Conservation (phyloP, 2,797 vertebrate species). For the Nyctalus aviator region DNA sequence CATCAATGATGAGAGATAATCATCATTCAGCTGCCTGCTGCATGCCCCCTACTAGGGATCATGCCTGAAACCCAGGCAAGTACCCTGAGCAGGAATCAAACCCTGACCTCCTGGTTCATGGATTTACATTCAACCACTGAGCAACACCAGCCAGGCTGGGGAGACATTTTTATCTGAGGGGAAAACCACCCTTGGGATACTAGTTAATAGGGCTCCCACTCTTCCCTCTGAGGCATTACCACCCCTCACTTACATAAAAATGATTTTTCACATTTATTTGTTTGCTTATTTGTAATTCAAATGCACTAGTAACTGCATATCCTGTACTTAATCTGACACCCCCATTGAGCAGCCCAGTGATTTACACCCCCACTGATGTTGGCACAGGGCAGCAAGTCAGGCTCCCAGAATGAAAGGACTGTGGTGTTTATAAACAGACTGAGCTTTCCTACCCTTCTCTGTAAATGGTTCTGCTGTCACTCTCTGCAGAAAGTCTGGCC, state of each 20-base stretch:
- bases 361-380: not conserved
- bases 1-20: too few species aligned
- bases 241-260: not conserved
- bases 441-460: not conserved
- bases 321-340: not conserved
- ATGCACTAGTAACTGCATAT: not conserved
- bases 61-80: too few species aligned
- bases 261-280: not conserved
- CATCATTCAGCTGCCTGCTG: too few species aligned
- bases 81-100: too few species aligned
- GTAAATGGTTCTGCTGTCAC: not conserved
- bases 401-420: not conserved
- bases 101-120: too few species aligned
- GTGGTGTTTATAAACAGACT: not conserved
- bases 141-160: not conserved
- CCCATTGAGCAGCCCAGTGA: not conserved
- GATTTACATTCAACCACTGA: too few species aligned
- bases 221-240: not conserved
- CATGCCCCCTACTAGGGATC: too few species aligned
- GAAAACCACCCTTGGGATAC: not conserved
- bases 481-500: not conserved
- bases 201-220: not conserved
- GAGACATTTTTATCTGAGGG: not conserved
- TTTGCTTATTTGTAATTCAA: constrained; percentile 15
- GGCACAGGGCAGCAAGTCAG: not conserved